Evolutionary conservation across 2,113 vertebrate genomes (phyloP).

Genomic region (Callocephalon fimbriatum): DNA sequence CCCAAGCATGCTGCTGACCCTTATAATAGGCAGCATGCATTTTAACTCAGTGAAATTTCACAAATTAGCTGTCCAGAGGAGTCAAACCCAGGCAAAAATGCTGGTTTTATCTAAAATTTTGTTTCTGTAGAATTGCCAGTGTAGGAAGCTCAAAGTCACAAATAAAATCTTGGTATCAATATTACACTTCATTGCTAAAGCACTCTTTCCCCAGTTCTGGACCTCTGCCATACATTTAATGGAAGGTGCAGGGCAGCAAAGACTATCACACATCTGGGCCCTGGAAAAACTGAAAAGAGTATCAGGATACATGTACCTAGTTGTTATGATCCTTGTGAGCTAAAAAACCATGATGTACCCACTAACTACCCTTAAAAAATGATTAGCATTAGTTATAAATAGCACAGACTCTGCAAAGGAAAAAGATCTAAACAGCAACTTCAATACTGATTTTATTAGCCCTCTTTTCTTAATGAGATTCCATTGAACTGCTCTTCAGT

Average conservation of each 20-base stretch:
- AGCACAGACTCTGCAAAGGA: background rate
- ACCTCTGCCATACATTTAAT: background rate
- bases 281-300: background rate
- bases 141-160: background rate
- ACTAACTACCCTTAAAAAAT: background rate
- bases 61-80: background rate
- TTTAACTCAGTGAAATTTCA: background rate
- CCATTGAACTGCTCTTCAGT: background rate
- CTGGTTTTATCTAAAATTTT: background rate
- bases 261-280: background rate
- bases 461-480: background rate
- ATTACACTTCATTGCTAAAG: background rate
- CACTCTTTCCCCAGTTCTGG: background rate
- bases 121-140: background rate
- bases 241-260: background rate
- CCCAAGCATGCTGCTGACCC: background rate
- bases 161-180: background rate
- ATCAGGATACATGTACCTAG: background rate
- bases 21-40: background rate
- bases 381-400: background rate
- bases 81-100: background rate
- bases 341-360: background rate
- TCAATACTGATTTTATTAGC: background rate
- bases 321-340: background rate
- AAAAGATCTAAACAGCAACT: background rate